Percentiles rank a stretch among this genome's conserved stretches.
These are phyloP conservation scores for Tachysurus fulvidraco DNA, from an alignment of 2,113 vertebrate species.

Conservation along the genomic window DNA sequence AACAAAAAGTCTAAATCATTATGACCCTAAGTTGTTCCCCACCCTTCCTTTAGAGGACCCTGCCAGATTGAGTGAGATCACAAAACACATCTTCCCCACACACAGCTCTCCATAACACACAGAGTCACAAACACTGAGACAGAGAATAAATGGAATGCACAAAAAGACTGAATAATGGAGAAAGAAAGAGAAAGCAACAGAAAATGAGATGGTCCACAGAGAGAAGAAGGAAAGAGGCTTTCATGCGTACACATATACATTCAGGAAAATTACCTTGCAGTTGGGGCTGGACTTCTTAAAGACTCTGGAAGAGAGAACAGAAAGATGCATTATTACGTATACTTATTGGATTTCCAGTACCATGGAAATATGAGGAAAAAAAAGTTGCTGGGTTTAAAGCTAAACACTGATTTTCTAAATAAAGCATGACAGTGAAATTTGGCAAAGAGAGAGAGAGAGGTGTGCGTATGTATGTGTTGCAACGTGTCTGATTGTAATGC, in stretches of 20 bases:
- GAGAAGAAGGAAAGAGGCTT: neutral
- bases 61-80: constrained; percentile 37
- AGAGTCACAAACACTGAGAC: constrained; percentile 14
- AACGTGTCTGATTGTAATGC: constrained; percentile 37
- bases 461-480: neutral
- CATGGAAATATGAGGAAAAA: constrained; percentile 4
- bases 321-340: neutral
- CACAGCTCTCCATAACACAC: constrained; percentile 23
- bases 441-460: constrained; percentile 8
- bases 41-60: constrained; percentile 41
- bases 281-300: constrained; percentile 84
- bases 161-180: neutral
- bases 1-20: constrained; percentile 43
- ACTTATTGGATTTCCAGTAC: neutral
- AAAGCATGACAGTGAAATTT: neutral
- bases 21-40: constrained; percentile 37
- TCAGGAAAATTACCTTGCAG: constrained; percentile 74
- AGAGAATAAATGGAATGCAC: neutral
- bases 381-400: neutral
- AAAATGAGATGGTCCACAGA: constrained; percentile 28
- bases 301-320: constrained; percentile 65
- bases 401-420: neutral
- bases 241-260: neutral
- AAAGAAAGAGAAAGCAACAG: constrained; percentile 16
- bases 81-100: constrained; percentile 25